Evolutionary conservation across 2,113 vertebrate genomes (phyloP).

Genomic region (Fukomys damarensis): DNA sequence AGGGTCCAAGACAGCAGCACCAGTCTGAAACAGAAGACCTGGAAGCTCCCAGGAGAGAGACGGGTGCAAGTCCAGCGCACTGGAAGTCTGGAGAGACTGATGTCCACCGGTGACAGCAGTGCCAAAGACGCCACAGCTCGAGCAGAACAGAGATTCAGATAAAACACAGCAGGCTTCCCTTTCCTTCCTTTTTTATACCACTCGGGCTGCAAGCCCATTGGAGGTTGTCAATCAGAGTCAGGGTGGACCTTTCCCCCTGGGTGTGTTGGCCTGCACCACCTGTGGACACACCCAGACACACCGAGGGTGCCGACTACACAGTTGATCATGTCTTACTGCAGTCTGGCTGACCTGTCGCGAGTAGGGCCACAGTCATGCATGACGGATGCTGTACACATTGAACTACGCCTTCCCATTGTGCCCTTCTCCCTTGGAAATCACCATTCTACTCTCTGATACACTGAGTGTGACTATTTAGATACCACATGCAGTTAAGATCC

Average conservation of each 20-base stretch:
- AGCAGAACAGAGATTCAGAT: neutral
- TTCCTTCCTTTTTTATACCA: neutral
- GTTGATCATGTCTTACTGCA: neutral
- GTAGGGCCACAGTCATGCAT: neutral
- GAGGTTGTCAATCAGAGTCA: neutral
- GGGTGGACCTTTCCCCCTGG: neutral
- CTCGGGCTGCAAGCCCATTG: neutral
- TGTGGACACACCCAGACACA: neutral
- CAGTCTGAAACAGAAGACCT: neutral
- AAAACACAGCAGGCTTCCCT: neutral
- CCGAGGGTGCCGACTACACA: neutral
- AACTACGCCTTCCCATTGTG: neutral
- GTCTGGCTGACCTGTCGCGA: neutral
- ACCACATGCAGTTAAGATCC: neutral
- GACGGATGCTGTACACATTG: neutral
- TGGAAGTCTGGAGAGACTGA: neutral
- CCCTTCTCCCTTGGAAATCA: neutral
- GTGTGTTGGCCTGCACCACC: neutral
- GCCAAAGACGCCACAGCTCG: neutral
- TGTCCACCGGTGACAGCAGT: neutral
- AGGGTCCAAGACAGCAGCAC: neutral
- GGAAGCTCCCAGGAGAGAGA: neutral
- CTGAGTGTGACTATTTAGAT: neutral
- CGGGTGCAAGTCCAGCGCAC: too few relatives aligned
- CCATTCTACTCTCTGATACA: neutral